Percentiles rank a stretch among this genome's conserved stretches.
Conservation (phyloP, 2,888 invertebrate species). For the Latrodectus elegans region DNA sequence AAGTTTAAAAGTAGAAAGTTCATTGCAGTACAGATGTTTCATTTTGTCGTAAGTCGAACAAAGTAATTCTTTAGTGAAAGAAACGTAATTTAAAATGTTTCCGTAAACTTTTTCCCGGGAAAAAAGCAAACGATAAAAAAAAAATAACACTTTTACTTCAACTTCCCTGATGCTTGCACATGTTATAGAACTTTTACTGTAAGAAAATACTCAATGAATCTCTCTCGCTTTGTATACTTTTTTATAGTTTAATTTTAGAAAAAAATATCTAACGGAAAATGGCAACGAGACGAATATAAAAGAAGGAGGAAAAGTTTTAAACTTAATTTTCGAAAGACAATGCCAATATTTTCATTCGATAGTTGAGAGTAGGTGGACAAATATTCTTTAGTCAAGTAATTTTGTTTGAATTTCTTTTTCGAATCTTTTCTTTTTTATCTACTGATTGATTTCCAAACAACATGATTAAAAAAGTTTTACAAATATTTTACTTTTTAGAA, state of each 20-base stretch:
- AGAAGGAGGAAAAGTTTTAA: slow-evolving; percentile 12
- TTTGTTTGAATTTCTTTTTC: slow-evolving; percentile 9
- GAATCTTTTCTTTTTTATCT: too few relatives aligned
- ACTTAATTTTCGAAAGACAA: slow-evolving; percentile 49
- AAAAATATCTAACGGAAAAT: slow-evolving; percentile 30
- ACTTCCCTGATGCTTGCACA: slow-evolving; percentile 7
- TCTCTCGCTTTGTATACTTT: not conserved
- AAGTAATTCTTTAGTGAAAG: slow-evolving; percentile 62
- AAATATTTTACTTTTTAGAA: too few relatives aligned
- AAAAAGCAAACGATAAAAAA: slow-evolving; percentile 33
- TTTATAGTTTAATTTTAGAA: not conserved
- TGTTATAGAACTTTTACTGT: not conserved
- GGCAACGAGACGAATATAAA: not conserved
- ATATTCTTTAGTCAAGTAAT: slow-evolving; percentile 22
- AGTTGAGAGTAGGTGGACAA: not conserved
- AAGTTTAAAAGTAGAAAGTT: slow-evolving; percentile 62
- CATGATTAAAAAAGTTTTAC: not conserved
- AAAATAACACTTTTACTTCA: slow-evolving; percentile 28
- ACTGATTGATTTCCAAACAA: not conserved
- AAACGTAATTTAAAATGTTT: slow-evolving; percentile 65
- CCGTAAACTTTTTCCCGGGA: slow-evolving; percentile 14
- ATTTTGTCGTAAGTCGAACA: slow-evolving; percentile 51
- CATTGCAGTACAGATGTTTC: slow-evolving; percentile 67
- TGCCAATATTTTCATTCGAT: slow-evolving; percentile 31
- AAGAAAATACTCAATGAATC: not conserved